Evolutionary conservation across 2,888 invertebrate genomes (phyloP), one percentile per base, ranked within the genome.

Genomic region (Agrochola litura): DNA sequence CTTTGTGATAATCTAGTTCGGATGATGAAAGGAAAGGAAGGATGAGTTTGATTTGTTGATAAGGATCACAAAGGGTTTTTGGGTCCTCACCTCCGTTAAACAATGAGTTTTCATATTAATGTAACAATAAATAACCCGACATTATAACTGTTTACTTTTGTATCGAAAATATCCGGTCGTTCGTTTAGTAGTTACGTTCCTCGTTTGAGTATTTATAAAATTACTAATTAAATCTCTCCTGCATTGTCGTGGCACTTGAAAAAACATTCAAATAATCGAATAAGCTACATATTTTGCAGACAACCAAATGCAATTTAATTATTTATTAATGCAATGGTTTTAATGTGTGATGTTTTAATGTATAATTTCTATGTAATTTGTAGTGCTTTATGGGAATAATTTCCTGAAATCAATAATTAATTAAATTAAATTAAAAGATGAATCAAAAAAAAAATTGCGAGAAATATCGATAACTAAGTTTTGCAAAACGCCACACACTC

Each of bases 11-110:
- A 78, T 77, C 65, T 78, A 49, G 78, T 82, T 83, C 76, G 86
- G 75, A 64, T 74, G 86, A 87, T 85, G 74, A 82, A 78, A 73
- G 25, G 65, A 76, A 77, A 79, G 86, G 81, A 82, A 77, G 76
- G 77, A 79, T 68, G 68, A 69, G 65, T 73, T 61, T 78, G 76
- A 82, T 88, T 81, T 64, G 46, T 70, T 54, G 85, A 88, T 87
- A 73, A 85, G 65, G n/a, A 60, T 65, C 46, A 63, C 69, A 81
- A 79, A 85, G 71, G 76, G 63, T 22, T 75, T 76, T 73, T 67
- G 67, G 71, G 65, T 69, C 56, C 60, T 73, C 37, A 81, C 73
- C 68, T 67, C 70, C 41, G 25, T 70, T 66, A 73, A 68, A 83
- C 69, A 77, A 83, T 83, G 64, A 70, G 69, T 64, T 74, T 74